A percentile compares a stretch with the other conserved stretches of the same genome.
Conservation (phyloP, 35 echinoderm and acorn worm genomes). For the Nesometra sesokonis region DNA sequence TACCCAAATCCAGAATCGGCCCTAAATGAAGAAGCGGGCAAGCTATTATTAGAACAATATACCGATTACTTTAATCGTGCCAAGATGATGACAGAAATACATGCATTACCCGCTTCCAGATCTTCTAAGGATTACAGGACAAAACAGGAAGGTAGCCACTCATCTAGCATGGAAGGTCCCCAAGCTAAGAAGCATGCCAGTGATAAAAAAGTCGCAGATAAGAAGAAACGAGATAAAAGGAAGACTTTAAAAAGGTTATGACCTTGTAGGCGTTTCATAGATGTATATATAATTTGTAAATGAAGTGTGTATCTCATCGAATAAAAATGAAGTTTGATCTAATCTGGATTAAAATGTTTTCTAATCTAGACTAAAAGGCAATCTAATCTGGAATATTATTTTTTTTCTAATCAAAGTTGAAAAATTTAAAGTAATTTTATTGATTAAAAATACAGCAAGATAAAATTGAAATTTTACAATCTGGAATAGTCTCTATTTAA, state of each 20-base stretch:
- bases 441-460: no score
- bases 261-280: background rate
- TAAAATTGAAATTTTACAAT: no score
- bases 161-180: conserved; percentile 34
- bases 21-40: conserved; percentile 95
- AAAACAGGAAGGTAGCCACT: conserved; percentile 46
- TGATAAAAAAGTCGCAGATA: conserved; percentile 89
- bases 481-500: no score
- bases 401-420: no score
- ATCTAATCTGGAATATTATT: no score
- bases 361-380: no score
- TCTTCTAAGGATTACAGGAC: conserved; percentile 56
- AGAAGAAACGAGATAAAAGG: conserved; percentile 96
- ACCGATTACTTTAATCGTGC: conserved; percentile 82
- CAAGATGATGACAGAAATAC: conserved; percentile 99
- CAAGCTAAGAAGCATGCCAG: conserved; percentile 88
- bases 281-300: conserved; percentile 9
- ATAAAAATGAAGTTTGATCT: background rate
- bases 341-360: no score
- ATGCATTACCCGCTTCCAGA: conserved; percentile 45
- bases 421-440: no score
- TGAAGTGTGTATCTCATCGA: background rate
- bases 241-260: conserved; percentile 98
- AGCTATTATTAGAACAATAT: conserved; percentile 91
- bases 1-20: conserved; percentile 98